Conservation (phyloP, 1,140 invertebrate genomes). For the Brachionus plicatilis region DNA sequence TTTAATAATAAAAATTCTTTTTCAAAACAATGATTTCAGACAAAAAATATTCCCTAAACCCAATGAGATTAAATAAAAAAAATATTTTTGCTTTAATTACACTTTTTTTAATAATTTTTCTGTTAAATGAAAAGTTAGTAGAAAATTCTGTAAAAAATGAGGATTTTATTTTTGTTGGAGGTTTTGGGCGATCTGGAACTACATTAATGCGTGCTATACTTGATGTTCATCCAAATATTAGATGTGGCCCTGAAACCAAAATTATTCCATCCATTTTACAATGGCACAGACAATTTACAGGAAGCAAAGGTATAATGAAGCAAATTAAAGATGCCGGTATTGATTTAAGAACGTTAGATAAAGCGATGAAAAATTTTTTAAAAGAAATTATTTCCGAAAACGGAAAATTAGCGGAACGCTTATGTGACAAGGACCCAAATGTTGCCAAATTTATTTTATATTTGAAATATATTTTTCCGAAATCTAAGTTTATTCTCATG, state of each 20-base stretch:
- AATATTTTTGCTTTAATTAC: neutral
- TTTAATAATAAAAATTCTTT: neutral
- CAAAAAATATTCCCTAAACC: neutral
- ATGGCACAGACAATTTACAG: slow-evolving; percentile 87
- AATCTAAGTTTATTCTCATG: slow-evolving; percentile 20
- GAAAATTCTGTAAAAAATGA: neutral
- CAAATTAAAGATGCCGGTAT: neutral
- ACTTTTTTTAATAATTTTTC: neutral
- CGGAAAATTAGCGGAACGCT: neutral
- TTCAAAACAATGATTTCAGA: neutral
- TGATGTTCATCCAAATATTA: slow-evolving; percentile 93
- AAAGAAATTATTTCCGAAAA: neutral
- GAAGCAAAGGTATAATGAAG: slow-evolving; percentile 71
- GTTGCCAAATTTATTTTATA: neutral
- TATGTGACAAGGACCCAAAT: slow-evolving; percentile 16
- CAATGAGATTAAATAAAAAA: neutral
- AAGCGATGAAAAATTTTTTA: neutral
- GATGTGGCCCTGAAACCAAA: slow-evolving; percentile 93
- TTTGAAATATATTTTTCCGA: slow-evolving; percentile 3
- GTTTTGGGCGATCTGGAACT: slow-evolving; percentile 88
- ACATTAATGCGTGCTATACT: slow-evolving; percentile 94
- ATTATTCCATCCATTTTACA: slow-evolving; percentile 80
- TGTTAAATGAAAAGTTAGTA: neutral
- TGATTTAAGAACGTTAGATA: neutral
- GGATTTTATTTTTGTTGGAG: slow-evolving; percentile 72